Percentiles rank a stretch among this genome's conserved stretches.
These are phyloP conservation scores for Argopecten irradians DNA, from an alignment of 1,140 invertebrate genomes.

Conservation along the genomic window DNA sequence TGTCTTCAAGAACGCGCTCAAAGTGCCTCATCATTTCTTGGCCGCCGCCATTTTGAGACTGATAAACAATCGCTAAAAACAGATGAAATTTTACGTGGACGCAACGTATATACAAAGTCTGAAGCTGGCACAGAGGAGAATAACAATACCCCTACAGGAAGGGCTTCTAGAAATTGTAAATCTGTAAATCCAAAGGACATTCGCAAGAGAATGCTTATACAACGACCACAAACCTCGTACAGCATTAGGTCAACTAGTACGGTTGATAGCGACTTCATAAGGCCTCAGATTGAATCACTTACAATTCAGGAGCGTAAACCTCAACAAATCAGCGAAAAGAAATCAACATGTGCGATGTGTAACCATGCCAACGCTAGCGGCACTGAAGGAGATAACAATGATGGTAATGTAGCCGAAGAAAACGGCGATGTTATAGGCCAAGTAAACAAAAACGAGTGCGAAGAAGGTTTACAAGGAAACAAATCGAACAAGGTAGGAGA, in stretches of 20 bases:
- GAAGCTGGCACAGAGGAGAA: not conserved
- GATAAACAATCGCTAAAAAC: not conserved
- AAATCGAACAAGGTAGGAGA: not conserved
- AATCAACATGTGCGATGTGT: not conserved
- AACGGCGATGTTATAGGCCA: not conserved
- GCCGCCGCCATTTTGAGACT: not conserved
- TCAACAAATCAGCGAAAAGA: not conserved
- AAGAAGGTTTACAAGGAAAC: not conserved
- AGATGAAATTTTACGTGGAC: not conserved
- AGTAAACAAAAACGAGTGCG: not conserved
- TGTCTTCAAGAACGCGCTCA: not conserved
- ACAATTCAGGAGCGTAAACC: conserved; percentile 14
- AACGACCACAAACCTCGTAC: not conserved
- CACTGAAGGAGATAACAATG: not conserved
- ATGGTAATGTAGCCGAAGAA: not conserved
- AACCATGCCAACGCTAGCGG: not conserved
- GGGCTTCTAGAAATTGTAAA: not conserved
- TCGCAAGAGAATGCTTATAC: not conserved
- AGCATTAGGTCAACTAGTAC: not conserved
- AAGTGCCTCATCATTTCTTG: not conserved
- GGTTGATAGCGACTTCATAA: not conserved
- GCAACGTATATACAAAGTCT: not conserved
- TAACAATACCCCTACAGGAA: not conserved
- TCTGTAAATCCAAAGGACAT: not conserved
- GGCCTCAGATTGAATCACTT: not conserved